Base-by-base conservation (phyloP, 2,888 invertebrate species). In the Phalera bucephala region DNA sequence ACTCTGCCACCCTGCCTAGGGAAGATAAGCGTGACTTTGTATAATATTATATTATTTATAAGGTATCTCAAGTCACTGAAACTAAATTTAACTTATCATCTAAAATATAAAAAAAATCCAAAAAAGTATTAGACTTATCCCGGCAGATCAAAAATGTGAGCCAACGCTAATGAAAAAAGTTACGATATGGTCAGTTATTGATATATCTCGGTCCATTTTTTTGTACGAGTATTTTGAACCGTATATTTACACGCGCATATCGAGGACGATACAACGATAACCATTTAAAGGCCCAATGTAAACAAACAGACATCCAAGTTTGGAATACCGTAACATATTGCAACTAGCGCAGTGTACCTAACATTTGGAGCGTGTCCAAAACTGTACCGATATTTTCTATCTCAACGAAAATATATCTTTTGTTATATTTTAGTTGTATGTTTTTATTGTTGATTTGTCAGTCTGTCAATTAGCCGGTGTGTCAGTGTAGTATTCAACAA, bases 321-420 rank as follows among this genome's bases (percentile, higher is more conserved):
- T 49, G 40, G 39, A 32, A 36, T 45, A 42, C 31, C 26, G 43
- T n/a, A n/a, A 52, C 40, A 41, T 41, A 32, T 36, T 33, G 38
- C 28, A 22, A 30, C 40, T 40, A 42, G 45, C 32, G 26, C 33
- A 31, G 41, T 42, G 36, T 43, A 40, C 34, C 13, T 13, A 32
- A 40, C 37, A 36, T 50, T 68, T 72, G 73, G 68, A 64, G 44
- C 28, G 23, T 21, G 17, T 55, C 72, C 70, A 72, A 62, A 49
- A 48, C 33, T 37, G 28, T 30, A 6, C 39, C 29, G 36, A 46
- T 57, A 50, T 11, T 1, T 23, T 23, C 11, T 23, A n/a, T n/a
- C n/a, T n/a, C n/a, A n/a, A n/a, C n/a, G n/a, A n/a, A n/a, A n/a
- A n/a, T n/a, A n/a, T n/a, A n/a, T n/a, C n/a, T n/a, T n/a, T n/a